Conservation (phyloP, 2,113 vertebrate species). For the Drymodes brunneopygia region DNA sequence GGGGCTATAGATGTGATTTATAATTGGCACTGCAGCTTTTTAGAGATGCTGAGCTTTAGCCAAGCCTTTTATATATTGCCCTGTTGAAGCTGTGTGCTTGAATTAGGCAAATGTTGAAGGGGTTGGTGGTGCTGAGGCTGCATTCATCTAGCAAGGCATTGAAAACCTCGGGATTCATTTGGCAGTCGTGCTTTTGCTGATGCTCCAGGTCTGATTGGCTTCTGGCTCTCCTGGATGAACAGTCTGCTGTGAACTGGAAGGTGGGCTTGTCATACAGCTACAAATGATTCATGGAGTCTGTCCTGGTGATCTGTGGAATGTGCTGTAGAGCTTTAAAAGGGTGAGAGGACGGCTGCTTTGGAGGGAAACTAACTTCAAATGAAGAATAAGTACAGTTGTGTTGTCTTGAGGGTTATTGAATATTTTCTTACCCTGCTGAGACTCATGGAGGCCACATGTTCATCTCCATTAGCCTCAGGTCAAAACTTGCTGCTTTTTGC, state of each 20-base stretch:
- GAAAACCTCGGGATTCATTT: not conserved
- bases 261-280: not conserved
- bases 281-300: not conserved
- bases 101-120: conserved; percentile 20
- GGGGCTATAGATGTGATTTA: conserved; percentile 33
- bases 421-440: not conserved
- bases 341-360: not conserved
- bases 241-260: not conserved
- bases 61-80: conserved; percentile 25
- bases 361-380: not conserved
- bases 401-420: not conserved
- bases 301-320: not conserved
- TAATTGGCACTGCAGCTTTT: conserved; percentile 45
- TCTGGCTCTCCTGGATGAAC: not conserved
- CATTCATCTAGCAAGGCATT: not conserved
- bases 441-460: not conserved
- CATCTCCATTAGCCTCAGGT: not conserved
- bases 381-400: not conserved
- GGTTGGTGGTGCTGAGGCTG: not conserved
- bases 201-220: not conserved
- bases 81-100: not conserved
- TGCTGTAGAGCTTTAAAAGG: not conserved
- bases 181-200: not conserved
- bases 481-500: not conserved
- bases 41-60: conserved; percentile 10